Evolutionary conservation across 2,888 invertebrate genomes (phyloP), one percentile per base, ranked within the genome.

Genomic region (Ochropacha duplaris): DNA sequence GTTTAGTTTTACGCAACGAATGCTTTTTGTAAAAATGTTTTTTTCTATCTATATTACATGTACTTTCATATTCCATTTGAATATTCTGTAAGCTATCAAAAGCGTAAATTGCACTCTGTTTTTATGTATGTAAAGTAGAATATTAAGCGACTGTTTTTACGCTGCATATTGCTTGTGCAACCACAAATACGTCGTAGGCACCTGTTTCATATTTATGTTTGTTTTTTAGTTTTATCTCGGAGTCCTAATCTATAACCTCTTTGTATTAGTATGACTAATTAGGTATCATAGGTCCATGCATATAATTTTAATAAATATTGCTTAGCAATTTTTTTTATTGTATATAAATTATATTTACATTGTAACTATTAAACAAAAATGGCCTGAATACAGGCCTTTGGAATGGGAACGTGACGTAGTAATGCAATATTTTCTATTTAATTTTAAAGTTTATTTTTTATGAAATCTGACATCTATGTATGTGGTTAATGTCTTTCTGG

Each of bases 1-100:
- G 59, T 68, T 68, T 68, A 65, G 64, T 72, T 75, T 66, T 71
- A 72, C 70, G 71, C 74, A 76, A 78, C 76, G 80, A 81, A 76
- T 74, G 70, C 66, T 60, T 66, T 44, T 44, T 44, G 44, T 44
- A 44, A 19, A 39, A 16, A 44, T 44, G 9, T 56, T 59, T 26
- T 61, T 61, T 60, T 65, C 62, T 59, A 52, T 11, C 31, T 34
- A 19, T 44, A 19, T 44, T n/a, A 36, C 34, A 26, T 55, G 34
- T 63, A 59, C 59, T 49, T 57, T 28, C 39, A 19, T 51, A 44
- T 59, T 51, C 22, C 50, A 54, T 50, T 36, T n/a, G 50, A 44
- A 19, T 24, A 50, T 39, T 50, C 24, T 54, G 31, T 50, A 22
- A 39, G 39, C 16, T 16, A 39, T 39, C 39, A 39, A 39, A 39